Conservation (phyloP, 2,113 vertebrate species). For the Peromyscus maniculatus region DNA sequence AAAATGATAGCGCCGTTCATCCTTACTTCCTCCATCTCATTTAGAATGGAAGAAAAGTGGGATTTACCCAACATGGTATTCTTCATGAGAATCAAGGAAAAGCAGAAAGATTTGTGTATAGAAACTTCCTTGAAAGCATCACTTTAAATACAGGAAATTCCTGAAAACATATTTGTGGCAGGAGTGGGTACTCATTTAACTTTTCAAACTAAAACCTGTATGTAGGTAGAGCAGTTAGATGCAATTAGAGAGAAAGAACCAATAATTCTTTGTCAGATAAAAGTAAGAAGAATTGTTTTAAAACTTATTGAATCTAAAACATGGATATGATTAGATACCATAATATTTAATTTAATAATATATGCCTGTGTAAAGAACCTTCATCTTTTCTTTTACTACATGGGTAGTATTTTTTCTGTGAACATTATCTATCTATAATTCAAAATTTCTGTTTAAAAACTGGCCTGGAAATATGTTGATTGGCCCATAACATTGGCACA, state of each 20-base stretch:
- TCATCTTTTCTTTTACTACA: slow-evolving; percentile 21
- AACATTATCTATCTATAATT: slow-evolving; percentile 21
- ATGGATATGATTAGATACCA: slow-evolving; percentile 6
- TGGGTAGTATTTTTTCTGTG: neutral
- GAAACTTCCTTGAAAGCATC: slow-evolving; percentile 49
- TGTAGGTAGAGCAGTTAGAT: neutral
- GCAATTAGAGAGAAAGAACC: neutral
- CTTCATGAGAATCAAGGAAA: slow-evolving; percentile 45
- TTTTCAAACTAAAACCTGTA: slow-evolving; percentile 42
- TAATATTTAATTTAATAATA: slow-evolving; percentile 57
- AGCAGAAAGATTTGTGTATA: slow-evolving; percentile 28
- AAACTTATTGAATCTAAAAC: slow-evolving; percentile 8
- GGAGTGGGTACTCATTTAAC: slow-evolving; percentile 3
- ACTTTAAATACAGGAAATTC: slow-evolving; percentile 28
- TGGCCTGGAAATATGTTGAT: slow-evolving; percentile 61
- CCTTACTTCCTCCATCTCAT: neutral
- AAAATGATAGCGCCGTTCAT: neutral
- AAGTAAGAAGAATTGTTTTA: slow-evolving; percentile 31
- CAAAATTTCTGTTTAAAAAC: neutral
- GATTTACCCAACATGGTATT: slow-evolving; percentile 27
- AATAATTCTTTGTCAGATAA: slow-evolving; percentile 51
- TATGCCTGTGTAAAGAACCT: slow-evolving; percentile 31
- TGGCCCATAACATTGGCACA: slow-evolving; percentile 45
- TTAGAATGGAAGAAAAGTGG: slow-evolving; percentile 24
- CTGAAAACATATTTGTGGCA: slow-evolving; percentile 24